These are phyloP conservation scores for Littorina saxatilis DNA, from an alignment of 1,140 invertebrate species.

Conservation along the genomic window DNA sequence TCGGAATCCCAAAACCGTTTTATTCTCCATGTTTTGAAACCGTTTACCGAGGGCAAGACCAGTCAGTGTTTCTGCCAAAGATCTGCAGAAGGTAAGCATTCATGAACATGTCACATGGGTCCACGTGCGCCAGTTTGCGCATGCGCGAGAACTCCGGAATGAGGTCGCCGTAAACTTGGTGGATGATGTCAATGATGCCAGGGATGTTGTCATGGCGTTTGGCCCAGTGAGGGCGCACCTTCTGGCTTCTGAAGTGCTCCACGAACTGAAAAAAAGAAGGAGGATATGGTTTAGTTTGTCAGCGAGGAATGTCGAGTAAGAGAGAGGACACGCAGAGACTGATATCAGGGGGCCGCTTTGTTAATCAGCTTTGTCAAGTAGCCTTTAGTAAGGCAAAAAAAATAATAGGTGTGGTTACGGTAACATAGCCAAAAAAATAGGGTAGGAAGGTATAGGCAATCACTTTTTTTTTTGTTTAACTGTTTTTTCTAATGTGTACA, in stretches of 20 bases:
- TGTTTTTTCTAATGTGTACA: too few relatives aligned
- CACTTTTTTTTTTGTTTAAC: too few relatives aligned
- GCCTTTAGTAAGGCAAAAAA: too few relatives aligned
- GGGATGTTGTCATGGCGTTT: constrained; percentile 53
- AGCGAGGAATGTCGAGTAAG: background rate
- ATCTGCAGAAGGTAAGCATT: constrained; percentile 47
- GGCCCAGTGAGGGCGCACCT: constrained; percentile 50
- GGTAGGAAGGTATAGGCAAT: too few relatives aligned
- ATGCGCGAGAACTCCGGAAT: constrained; percentile 35
- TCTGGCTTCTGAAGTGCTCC: constrained; percentile 39
- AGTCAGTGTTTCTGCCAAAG: constrained; percentile 43
- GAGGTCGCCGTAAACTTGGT: constrained; percentile 42
- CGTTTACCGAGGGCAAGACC: constrained; percentile 4
- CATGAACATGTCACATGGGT: constrained; percentile 56
- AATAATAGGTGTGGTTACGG: too few relatives aligned
- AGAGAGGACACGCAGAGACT: too few relatives aligned
- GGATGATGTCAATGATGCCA: constrained; percentile 46
- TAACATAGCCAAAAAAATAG: too few relatives aligned
- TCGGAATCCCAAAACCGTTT: too few relatives aligned
- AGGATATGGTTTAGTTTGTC: background rate
- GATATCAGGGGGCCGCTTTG: too few relatives aligned
- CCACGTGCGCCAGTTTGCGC: constrained; percentile 32
- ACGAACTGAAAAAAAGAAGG: constrained; percentile 44
- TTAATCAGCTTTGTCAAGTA: too few relatives aligned
- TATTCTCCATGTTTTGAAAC: too few relatives aligned